Evolutionary conservation across 1,140 invertebrate species (phyloP).

Genomic region (Helicoverpa zea): DNA sequence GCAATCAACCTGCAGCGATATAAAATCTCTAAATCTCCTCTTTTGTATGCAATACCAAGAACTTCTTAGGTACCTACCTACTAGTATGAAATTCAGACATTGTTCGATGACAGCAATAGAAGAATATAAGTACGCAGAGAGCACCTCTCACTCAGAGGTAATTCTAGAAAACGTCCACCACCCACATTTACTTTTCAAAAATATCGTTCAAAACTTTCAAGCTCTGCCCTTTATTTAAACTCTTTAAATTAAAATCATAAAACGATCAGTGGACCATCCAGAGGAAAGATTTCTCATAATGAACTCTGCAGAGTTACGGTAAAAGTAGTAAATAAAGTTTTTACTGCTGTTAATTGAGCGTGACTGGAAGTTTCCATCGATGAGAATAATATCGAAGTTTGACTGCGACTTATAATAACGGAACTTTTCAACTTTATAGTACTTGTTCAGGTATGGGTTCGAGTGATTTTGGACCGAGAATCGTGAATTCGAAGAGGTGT

Average conservation of each 20-base stretch:
- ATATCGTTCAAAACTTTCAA: neutral
- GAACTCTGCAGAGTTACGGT: neutral
- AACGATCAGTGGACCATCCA: slow-evolving; percentile 4
- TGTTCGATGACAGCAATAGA: too few relatives aligned
- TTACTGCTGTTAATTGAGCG: slow-evolving; percentile 7
- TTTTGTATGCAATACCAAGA: too few relatives aligned
- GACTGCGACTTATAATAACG: neutral
- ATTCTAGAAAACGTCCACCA: too few relatives aligned
- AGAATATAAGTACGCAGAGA: too few relatives aligned
- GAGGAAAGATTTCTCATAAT: neutral
- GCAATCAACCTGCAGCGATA: too few relatives aligned
- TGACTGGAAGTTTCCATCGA: slow-evolving; percentile 15
- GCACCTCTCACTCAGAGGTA: too few relatives aligned
- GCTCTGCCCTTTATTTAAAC: neutral
- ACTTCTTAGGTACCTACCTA: too few relatives aligned
- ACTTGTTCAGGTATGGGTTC: neutral
- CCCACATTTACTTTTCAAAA: neutral
- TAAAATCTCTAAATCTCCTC: too few relatives aligned
- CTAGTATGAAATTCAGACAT: too few relatives aligned
- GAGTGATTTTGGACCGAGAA: too few relatives aligned
- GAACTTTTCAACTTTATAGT: slow-evolving; percentile 2
- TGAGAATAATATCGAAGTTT: slow-evolving; percentile 13
- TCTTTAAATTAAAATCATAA: neutral
- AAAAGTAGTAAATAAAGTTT: slow-evolving; percentile 30
- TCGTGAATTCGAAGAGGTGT: too few relatives aligned